phyloP scores from a whole-genome alignment of 2,797 vertebrate species.

The Streptopelia turtur region DNA sequence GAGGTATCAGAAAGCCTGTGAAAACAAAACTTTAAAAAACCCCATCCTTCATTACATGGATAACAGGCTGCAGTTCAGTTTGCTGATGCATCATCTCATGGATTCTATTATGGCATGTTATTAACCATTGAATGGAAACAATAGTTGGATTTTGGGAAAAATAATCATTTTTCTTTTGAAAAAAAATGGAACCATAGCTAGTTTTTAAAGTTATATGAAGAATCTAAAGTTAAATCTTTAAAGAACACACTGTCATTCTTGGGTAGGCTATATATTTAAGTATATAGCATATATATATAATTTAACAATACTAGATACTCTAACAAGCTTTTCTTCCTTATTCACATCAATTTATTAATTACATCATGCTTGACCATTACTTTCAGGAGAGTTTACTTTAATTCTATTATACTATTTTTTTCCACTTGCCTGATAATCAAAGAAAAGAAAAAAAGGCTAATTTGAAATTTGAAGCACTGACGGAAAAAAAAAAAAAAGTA shows the following conservation, averaged over 20 bases:
- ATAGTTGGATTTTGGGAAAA: neutral
- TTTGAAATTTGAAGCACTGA: neutral
- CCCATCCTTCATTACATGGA: neutral
- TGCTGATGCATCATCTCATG: neutral
- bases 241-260: neutral
- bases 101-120: neutral
- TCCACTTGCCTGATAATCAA: neutral
- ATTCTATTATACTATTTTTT: neutral
- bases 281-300: neutral
- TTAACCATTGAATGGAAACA: neutral
- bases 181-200: neutral
- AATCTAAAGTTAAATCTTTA: neutral
- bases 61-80: neutral
- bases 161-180: neutral
- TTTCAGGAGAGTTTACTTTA: neutral
- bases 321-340: neutral
- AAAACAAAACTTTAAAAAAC: neutral
- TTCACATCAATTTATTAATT: neutral
- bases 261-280: no score
- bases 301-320: neutral
- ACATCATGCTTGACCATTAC: neutral
- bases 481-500: neutral
- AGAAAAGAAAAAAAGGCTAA: neutral
- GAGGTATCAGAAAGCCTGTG: neutral
- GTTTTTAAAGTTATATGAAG: neutral